Conservation (phyloP, 2,888 invertebrate species). For the Cataglyphis cursor region DNA sequence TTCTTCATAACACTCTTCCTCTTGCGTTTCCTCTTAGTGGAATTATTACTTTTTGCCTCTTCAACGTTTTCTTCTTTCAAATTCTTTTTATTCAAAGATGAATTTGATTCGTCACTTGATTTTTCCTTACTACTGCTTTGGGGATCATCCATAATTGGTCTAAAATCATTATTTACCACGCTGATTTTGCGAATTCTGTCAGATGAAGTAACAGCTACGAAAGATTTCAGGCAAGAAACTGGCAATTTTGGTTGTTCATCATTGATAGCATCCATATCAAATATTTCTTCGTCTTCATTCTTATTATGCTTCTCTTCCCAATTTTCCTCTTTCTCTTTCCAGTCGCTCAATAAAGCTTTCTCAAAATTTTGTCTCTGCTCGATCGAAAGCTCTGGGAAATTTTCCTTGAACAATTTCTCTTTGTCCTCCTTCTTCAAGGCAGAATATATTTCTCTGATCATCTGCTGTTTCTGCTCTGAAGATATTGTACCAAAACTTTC, state of each 20-base stretch:
- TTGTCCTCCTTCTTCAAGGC: constrained; percentile 84
- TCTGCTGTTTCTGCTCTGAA: constrained; percentile 83
- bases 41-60: constrained; percentile 88
- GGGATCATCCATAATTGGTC: constrained; percentile 88
- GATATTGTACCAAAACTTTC: constrained; percentile 83
- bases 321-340: constrained; percentile 86
- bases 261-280: constrained; percentile 91
- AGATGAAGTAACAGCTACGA: constrained; percentile 88
- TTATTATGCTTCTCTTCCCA: constrained; percentile 83
- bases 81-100: constrained; percentile 77
- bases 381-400: constrained; percentile 84
- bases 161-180: constrained; percentile 89
- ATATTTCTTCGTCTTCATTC: constrained; percentile 89
- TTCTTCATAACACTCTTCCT: constrained; percentile 93
- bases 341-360: constrained; percentile 87
- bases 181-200: constrained; percentile 90
- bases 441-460: constrained; percentile 85
- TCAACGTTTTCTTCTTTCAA: constrained; percentile 85
- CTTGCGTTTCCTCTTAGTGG: constrained; percentile 92
- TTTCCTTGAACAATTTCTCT: constrained; percentile 85
- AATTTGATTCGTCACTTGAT: constrained; percentile 81
- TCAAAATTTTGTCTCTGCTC: constrained; percentile 88
- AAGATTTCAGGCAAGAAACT: constrained; percentile 85
- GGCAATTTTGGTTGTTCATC: constrained; percentile 82
- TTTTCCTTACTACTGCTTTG: constrained; percentile 80